Evolutionary conservation across 2,797 vertebrate genomes (phyloP).

Genomic region (Scyliorhinus canicula): DNA sequence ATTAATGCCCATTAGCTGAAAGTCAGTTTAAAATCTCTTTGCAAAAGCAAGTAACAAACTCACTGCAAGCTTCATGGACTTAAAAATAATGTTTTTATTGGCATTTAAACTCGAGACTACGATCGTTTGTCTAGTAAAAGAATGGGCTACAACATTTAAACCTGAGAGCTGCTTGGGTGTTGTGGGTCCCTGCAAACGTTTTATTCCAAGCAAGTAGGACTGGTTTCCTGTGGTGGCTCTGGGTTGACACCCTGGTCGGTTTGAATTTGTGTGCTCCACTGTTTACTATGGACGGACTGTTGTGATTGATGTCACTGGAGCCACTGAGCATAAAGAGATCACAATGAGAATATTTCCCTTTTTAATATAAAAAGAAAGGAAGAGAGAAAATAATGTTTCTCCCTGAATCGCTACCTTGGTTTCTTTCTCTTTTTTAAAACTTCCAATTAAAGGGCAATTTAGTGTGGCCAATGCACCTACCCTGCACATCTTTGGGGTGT

Average conservation of each 20-base stretch:
- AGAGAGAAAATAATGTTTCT: neutral
- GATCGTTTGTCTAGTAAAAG: neutral
- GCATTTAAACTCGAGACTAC: neutral
- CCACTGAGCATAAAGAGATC: neutral
- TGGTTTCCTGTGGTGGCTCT: neutral
- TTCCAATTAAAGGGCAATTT: too few species aligned
- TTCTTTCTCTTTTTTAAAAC: too few species aligned
- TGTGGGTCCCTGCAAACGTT: neutral
- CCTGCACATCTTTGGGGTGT: too few species aligned
- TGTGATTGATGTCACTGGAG: neutral
- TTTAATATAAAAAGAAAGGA: too few species aligned
- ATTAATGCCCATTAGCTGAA: neutral
- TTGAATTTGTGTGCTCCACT: neutral
- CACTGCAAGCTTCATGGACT: neutral
- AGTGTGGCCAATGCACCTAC: too few species aligned
- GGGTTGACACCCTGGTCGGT: neutral
- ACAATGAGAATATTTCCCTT: neutral
- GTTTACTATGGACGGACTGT: neutral
- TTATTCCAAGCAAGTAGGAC: neutral
- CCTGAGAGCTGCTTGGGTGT: neutral
- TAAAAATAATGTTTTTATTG: neutral
- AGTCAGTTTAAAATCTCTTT: neutral
- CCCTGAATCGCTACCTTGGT: neutral
- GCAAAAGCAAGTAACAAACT: neutral
- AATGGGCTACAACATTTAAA: neutral